Base-by-base conservation (phyloP, 2,797 vertebrate genomes). In the Chelon auratus region DNA sequence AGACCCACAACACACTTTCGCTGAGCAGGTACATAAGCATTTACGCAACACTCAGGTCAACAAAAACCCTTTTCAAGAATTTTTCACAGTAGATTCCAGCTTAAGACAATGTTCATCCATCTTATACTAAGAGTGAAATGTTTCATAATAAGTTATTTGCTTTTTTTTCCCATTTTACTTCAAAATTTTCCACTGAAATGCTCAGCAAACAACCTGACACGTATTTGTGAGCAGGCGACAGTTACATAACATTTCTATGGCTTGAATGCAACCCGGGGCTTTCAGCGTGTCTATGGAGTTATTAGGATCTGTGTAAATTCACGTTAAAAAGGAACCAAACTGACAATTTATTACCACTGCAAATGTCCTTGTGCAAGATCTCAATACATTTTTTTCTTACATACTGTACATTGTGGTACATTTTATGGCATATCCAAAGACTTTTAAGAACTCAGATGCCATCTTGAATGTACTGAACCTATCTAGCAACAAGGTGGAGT, bases 201-300 rank as follows among this genome's bases (percentile, higher is more conserved):
- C 55, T 81, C 72, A 20, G 39, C 72, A 77, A 73, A 82, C 80
- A 73, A 77, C 70, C 78, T 82, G 81, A 85, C 80, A 62, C 48
- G 52, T 60, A 68, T 70, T 75, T 77, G 62, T 54, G 6, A 81
- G 78, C 83, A 77, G 75, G 82, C 86, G 64, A 86, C 78, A 66
- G 62, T 76, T 68, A 80, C 57, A 14, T 64, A 72, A 90, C 71
- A 33, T 90, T 87, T 92, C 86, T 92, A 93, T 93, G 91, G 91
- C 92, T 93, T 93, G 78, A 90, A 87, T 89, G 87, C 75, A 88
- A 90, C 83, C 78, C 67, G 51, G 78, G 78, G 67, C 50, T 85
- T 75, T 83, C 39, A 63, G 72, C 45, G 37, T 51, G 66, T 75
- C 55, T 33, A 45, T 60, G 72, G 63, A 70, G 30, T 55, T 55